A percentile compares a stretch with the other conserved stretches of the same genome.
These are phyloP conservation scores for Troides aeacus DNA, from an alignment of 2,888 invertebrate species.

Conservation along the genomic window DNA sequence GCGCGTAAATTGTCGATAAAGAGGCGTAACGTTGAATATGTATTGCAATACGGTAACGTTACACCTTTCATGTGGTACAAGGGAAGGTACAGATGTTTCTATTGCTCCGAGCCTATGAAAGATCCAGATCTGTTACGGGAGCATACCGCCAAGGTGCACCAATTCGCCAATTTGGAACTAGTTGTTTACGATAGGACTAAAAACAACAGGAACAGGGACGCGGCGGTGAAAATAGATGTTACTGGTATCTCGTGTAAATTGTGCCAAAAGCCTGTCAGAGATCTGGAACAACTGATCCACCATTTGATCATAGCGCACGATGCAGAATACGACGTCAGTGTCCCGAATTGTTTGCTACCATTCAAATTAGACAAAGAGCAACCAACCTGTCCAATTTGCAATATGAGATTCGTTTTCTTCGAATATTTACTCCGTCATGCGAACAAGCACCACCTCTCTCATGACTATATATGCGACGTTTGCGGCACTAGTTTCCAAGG, in stretches of 20 bases:
- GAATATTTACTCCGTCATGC: conserved; percentile 69
- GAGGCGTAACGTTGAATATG: conserved; percentile 67
- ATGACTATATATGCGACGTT: conserved; percentile 73
- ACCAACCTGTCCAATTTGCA: conserved; percentile 65
- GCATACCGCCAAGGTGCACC: conserved; percentile 57
- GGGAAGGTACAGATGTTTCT: conserved; percentile 68
- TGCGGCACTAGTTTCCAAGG: conserved; percentile 75
- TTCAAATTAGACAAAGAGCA: conserved; percentile 67
- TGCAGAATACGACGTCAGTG: conserved; percentile 67
- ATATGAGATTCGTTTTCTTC: conserved; percentile 69
- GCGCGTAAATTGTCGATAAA: conserved; percentile 63
- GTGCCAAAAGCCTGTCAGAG: conserved; percentile 51
- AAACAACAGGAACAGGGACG: conserved; percentile 69
- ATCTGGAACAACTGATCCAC: conserved; percentile 65
- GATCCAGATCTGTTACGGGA: conserved; percentile 57
- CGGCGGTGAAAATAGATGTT: conserved; percentile 72
- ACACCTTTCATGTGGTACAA: conserved; percentile 74
- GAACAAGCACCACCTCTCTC: conserved; percentile 67
- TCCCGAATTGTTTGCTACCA: conserved; percentile 67
- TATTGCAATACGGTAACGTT: conserved; percentile 66
- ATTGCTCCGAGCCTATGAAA: conserved; percentile 64
- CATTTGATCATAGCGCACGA: conserved; percentile 73
- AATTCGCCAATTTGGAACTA: conserved; percentile 62
- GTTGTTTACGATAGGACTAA: conserved; percentile 65
- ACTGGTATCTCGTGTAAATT: conserved; percentile 62